Evolutionary conservation across 1,140 invertebrate species (phyloP), one percentile per base, ranked within the genome.

Genomic region (Sarcophaga bullata): DNA sequence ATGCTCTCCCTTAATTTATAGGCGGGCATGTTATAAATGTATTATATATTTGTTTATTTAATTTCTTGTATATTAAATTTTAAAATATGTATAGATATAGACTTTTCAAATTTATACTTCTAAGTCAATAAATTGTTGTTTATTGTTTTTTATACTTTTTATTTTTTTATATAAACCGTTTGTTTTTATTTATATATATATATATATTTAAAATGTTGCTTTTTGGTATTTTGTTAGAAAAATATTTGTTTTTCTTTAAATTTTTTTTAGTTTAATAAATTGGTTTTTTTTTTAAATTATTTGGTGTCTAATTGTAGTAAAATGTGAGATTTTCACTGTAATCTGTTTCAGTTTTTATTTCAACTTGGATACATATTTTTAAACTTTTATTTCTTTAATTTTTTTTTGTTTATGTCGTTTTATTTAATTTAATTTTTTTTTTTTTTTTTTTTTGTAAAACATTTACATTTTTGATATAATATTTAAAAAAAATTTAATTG

Each of bases 221-320:
- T 76, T 50, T 78, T 68, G 17, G n/a, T 25, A 68, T 68, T 68
- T 68, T 68, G 10, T 68, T 25, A 68, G n/a, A 68, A 78, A 50
- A 78, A 78, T 19, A 49, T 72, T 19, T 84, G 82, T 1, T 82
- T 52, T 84, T 48, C 83, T 11, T 83, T 52, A 82, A 37, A 52
- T n/a, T 83, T 15, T 81, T 82, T 10, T 62, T 73, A 48, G 48
- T 76, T 76, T 76, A 68, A 68, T 68, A 68, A 75, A 80, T 25
- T 78, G 50, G 62, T 76, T 83, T 49, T 82, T 11, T 83, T 76
- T 83, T 72, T 84, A 83, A 81, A 85, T 84, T 84, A 85, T 62
- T 58, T 80, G 58, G 80, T 75, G 81, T 46, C 73, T 73, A 52
- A 37, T 52, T 75, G 46, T 54, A 47, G 47, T 73, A 81, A 68